phyloP scores from a whole-genome alignment of 2,888 invertebrate genomes.

The Athalia circularis region DNA sequence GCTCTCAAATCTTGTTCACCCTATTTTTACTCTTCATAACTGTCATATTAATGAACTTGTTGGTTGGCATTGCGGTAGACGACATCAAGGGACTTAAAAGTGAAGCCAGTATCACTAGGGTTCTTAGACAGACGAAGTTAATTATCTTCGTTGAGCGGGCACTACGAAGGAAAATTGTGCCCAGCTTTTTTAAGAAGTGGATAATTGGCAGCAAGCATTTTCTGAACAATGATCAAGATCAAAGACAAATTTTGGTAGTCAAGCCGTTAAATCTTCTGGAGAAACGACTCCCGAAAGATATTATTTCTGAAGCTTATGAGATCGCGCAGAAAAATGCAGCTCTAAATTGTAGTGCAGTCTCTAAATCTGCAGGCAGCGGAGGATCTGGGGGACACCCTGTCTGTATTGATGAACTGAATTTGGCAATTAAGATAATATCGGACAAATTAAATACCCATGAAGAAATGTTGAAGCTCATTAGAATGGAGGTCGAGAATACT shows the following conservation, averaged over 20 bases:
- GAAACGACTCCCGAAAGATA: slow-evolving; percentile 73
- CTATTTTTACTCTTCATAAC: slow-evolving; percentile 72
- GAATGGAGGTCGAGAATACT: slow-evolving; percentile 63
- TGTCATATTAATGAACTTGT: slow-evolving; percentile 72
- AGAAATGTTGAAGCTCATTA: slow-evolving; percentile 63
- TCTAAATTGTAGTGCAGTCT: slow-evolving; percentile 12
- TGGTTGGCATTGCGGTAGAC: slow-evolving; percentile 73
- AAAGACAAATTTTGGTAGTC: slow-evolving; percentile 72
- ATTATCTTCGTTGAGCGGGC: slow-evolving; percentile 75
- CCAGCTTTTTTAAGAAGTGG: slow-evolving; percentile 70
- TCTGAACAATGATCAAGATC: slow-evolving; percentile 64
- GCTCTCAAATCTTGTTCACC: slow-evolving; percentile 71
- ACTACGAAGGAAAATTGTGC: slow-evolving; percentile 72
- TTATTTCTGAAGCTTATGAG: slow-evolving; percentile 73
- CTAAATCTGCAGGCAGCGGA: slow-evolving; percentile 61
- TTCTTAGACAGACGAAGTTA: slow-evolving; percentile 74
- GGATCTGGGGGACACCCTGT: slow-evolving; percentile 56
- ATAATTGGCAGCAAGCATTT: slow-evolving; percentile 67
- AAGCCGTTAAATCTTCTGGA: slow-evolving; percentile 75
- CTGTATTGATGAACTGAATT: slow-evolving; percentile 55
- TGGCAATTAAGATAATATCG: slow-evolving; percentile 61
- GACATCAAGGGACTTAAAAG: slow-evolving; percentile 74
- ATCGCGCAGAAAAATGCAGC: slow-evolving; percentile 71
- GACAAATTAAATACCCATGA: slow-evolving; percentile 63
- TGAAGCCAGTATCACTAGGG: slow-evolving; percentile 74